Conservation (phyloP, 23 tunicate species). For the Trididemnum miniatum region DNA sequence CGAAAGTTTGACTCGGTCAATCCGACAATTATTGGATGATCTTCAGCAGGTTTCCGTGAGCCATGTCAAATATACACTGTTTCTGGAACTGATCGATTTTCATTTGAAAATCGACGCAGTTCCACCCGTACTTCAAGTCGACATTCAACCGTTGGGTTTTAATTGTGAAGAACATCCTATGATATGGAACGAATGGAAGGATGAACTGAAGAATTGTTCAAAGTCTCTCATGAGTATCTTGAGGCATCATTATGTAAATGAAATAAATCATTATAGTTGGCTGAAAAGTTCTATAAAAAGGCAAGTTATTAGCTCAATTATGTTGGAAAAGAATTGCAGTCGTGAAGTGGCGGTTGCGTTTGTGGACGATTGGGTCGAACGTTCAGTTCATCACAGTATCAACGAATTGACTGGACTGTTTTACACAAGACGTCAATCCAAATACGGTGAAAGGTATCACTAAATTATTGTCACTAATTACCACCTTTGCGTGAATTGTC, state of each 20-base stretch:
- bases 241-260: slow-evolving; percentile 16
- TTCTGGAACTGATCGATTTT: slow-evolving; percentile 35
- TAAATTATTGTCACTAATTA: too few relatives aligned
- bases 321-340: not conserved
- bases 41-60: slow-evolving; percentile 16
- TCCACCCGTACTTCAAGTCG: slow-evolving; percentile 58
- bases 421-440: not conserved
- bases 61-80: slow-evolving; percentile 34
- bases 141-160: slow-evolving; percentile 38
- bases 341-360: not conserved
- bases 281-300: slow-evolving; percentile 2
- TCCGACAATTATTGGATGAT: slow-evolving; percentile 2
- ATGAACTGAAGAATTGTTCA: slow-evolving; percentile 27
- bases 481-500: too few relatives aligned
- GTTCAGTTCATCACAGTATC: not conserved
- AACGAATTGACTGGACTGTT: not conserved
- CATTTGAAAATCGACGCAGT: slow-evolving; percentile 29
- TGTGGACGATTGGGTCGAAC: slow-evolving; percentile 13
- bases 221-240: slow-evolving; percentile 5
- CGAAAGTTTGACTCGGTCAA: not conserved
- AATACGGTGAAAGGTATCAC: too few relatives aligned
- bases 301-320: slow-evolving; percentile 16
- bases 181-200: slow-evolving; percentile 37
- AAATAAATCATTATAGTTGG: slow-evolving; percentile 6
- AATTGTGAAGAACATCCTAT: not conserved